Conservation (phyloP, 1,140 invertebrate genomes). For the Whitmania pigra region DNA sequence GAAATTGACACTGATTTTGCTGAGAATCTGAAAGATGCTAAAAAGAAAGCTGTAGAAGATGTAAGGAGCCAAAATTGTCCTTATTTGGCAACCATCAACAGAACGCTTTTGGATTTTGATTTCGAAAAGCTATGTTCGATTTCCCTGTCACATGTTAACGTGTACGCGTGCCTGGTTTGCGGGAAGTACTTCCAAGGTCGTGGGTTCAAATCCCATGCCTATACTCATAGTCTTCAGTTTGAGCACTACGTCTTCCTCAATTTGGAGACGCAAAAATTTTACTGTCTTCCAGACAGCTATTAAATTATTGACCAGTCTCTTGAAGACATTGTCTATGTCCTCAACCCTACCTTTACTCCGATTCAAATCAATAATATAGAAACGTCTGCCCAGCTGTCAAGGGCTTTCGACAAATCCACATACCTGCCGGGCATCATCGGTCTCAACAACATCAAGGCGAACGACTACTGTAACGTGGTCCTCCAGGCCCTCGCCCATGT, state of each 20-base stretch:
- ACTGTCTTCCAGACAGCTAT: conserved; percentile 98
- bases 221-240: conserved; percentile 92
- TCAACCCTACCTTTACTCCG: conserved; percentile 87
- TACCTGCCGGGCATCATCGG: conserved; percentile 85
- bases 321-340: conserved; percentile 95
- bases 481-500: conserved; percentile 87
- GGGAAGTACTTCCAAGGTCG: conserved; percentile 97
- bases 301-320: conserved; percentile 97
- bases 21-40: no score
- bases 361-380: conserved; percentile 70
- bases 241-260: conserved; percentile 97
- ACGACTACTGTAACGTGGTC: conserved; percentile 96
- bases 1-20: no score
- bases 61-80: no score
- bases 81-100: no score
- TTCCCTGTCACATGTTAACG: conserved; percentile 93
- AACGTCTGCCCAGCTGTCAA: conserved; percentile 66
- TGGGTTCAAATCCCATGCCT: conserved; percentile 94
- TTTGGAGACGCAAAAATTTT: conserved; percentile 91
- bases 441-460: conserved; percentile 87
- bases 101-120: conserved; percentile 93
- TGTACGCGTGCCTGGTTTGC: conserved; percentile 97
- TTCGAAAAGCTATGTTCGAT: conserved; percentile 99
- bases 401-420: conserved; percentile 89
- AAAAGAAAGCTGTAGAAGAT: no score